These are phyloP conservation scores for Sweltsa coloradensis DNA, from an alignment of 1,140 invertebrate species.

Conservation along the genomic window DNA sequence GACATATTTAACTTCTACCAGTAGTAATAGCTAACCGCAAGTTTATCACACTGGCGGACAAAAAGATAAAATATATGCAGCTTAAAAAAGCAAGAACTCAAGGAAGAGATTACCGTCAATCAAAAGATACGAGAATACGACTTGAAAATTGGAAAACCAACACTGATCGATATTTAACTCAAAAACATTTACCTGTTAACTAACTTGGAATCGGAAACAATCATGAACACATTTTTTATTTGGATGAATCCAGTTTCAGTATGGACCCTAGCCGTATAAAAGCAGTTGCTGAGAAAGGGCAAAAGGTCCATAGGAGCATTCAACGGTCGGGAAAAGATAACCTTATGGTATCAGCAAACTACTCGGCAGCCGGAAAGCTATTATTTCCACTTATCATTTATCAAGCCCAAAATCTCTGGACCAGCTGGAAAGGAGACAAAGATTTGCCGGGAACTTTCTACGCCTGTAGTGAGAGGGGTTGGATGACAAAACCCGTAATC, in stretches of 20 bases:
- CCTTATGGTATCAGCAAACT: conserved; percentile 8
- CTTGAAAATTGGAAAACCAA: too few species aligned
- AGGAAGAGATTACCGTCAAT: too few species aligned
- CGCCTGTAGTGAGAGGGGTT: conserved; percentile 9
- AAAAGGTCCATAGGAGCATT: conserved; percentile 11
- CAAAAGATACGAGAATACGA: too few species aligned
- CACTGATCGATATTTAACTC: too few species aligned
- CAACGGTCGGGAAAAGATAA: conserved; percentile 9
- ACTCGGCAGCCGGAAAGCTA: conserved; percentile 8
- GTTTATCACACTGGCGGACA: too few species aligned
- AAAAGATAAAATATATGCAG: too few species aligned
- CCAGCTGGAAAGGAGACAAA: conserved; percentile 8
- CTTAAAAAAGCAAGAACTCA: too few species aligned
- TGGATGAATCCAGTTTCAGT: conserved; percentile 13
- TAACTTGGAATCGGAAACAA: conserved; percentile 11
- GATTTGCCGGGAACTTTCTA: conserved; percentile 13
- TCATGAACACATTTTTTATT: conserved; percentile 13
- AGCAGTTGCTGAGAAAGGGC: conserved; percentile 3
- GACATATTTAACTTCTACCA: too few species aligned
- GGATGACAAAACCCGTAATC: conserved; percentile 12
- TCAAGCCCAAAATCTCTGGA: conserved; percentile 5
- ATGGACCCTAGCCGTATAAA: conserved; percentile 7
- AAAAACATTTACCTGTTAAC: too few species aligned
- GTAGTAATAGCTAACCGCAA: too few species aligned
- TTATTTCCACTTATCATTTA: conserved; percentile 10